Conservation (phyloP, 1,140 invertebrate species). For the Drosophila nasuta region DNA sequence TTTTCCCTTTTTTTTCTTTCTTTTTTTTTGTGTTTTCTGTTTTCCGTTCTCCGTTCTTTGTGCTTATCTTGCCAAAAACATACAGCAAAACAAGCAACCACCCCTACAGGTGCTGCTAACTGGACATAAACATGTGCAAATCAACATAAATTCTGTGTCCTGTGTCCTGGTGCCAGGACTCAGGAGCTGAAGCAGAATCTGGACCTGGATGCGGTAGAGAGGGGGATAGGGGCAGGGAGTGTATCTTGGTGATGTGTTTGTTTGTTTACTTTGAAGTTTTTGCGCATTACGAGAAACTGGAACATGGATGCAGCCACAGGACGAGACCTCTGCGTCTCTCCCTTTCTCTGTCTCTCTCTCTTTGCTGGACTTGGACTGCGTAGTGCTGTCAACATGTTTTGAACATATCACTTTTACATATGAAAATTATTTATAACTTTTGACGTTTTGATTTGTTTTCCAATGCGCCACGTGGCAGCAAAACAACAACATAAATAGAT, state of each 20-base stretch:
- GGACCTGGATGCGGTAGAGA: neutral
- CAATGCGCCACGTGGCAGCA: conserved; percentile 19
- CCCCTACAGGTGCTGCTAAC: conserved; percentile 69
- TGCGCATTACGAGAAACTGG: conserved; percentile 68
- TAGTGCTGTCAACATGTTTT: conserved; percentile 80
- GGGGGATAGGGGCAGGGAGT: neutral
- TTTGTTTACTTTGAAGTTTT: conserved; percentile 81
- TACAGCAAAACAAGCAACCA: conserved; percentile 64
- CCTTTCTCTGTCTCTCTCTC: neutral
- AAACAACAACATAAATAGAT: conserved; percentile 17
- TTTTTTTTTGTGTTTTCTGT: neutral
- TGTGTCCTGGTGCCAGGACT: conserved; percentile 23
- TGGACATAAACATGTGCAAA: conserved; percentile 83
- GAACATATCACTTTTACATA: conserved; percentile 83
- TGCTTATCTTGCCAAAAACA: conserved; percentile 70
- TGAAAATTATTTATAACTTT: conserved; percentile 82
- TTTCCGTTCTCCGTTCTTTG: conserved; percentile 17
- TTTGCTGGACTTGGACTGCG: conserved; percentile 26
- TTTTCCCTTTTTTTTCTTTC: conserved; percentile 6
- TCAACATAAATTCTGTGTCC: conserved; percentile 73
- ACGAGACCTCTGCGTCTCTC: conserved; percentile 12
- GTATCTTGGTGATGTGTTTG: conserved; percentile 70
- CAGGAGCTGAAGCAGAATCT: neutral
- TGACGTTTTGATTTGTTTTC: conserved; percentile 72
- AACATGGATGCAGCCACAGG: conserved; percentile 57